Conservation (phyloP, 1,140 invertebrate genomes). For the Medauroidea extradentata region DNA sequence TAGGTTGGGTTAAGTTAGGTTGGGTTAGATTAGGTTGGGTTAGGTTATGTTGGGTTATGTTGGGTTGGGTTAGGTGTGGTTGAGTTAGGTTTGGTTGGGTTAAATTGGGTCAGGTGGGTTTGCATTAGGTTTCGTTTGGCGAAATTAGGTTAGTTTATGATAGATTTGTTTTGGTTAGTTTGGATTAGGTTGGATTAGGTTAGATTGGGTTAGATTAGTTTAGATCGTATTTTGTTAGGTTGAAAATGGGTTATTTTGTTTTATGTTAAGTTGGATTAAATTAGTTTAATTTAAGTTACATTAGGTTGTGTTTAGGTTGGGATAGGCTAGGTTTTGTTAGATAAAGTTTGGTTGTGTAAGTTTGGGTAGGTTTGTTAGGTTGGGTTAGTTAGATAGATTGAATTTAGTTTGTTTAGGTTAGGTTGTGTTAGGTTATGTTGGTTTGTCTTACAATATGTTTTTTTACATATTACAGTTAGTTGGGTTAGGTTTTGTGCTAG, state of each 20-base stretch:
- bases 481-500: too few relatives aligned
- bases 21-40: slow-evolving; percentile 21
- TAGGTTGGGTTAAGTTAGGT: slow-evolving; percentile 22
- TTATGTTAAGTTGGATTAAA: slow-evolving; percentile 23
- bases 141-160: slow-evolving; percentile 32
- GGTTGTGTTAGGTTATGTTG: slow-evolving; percentile 1
- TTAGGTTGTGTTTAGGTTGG: too few relatives aligned
- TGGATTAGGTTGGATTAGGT: slow-evolving; percentile 27
- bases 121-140: slow-evolving; percentile 33
- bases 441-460: too few relatives aligned
- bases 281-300: too few relatives aligned
- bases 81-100: too few relatives aligned
- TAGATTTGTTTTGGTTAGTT: slow-evolving; percentile 34
- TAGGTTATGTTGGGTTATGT: too few relatives aligned
- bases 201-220: slow-evolving; percentile 31
- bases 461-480: too few relatives aligned
- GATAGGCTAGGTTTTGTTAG: slow-evolving; percentile 21
- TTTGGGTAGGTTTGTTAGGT: slow-evolving; percentile 21
- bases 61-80: too few relatives aligned
- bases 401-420: slow-evolving; percentile 18
- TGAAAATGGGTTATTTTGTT: slow-evolving; percentile 30
- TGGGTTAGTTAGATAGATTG: slow-evolving; percentile 21
- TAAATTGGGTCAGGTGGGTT: slow-evolving; percentile 27
- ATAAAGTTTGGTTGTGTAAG: slow-evolving; percentile 22
- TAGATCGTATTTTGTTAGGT: slow-evolving; percentile 31